Percentiles rank a stretch among this genome's conserved stretches.
These are phyloP conservation scores for Enteromius argenteus DNA, from an alignment of 2,797 vertebrate species.

Conservation along the genomic window DNA sequence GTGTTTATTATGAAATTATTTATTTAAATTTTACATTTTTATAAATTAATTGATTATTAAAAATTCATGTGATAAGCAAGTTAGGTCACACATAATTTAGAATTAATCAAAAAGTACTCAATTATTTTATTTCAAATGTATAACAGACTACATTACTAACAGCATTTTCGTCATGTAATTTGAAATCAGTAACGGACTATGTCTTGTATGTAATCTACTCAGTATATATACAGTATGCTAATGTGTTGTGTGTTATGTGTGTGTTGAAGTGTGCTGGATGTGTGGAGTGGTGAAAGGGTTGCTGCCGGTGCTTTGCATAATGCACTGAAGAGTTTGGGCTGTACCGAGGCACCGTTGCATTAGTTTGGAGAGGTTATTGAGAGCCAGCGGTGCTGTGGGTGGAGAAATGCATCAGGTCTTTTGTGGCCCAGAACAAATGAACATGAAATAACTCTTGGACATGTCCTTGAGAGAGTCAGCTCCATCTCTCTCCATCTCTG, in stretches of 20 bases:
- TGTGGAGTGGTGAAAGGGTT: constrained; percentile 50
- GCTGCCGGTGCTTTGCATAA: constrained; percentile 43
- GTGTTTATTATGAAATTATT: background rate
- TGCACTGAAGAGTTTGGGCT: constrained; percentile 40
- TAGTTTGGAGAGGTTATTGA: constrained; percentile 50
- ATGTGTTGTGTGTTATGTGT: background rate
- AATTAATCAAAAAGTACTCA: too few relatives aligned
- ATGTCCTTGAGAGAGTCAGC: constrained; percentile 59
- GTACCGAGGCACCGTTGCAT: constrained; percentile 22
- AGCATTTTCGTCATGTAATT: background rate
- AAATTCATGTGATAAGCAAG: background rate
- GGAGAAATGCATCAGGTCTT: constrained; percentile 67
- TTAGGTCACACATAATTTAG: background rate
- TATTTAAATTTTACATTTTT: background rate
- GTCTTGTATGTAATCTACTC: background rate
- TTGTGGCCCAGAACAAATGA: constrained; percentile 60
- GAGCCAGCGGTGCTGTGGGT: constrained; percentile 46
- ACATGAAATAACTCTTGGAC: constrained; percentile 58
- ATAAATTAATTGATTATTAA: background rate
- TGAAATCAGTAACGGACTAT: background rate
- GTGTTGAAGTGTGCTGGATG: constrained; percentile 28
- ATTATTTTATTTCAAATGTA: background rate
- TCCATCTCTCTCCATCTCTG: constrained; percentile 23
- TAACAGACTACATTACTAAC: background rate
- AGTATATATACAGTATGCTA: background rate